phyloP scores from a whole-genome alignment of 2,113 vertebrate species.

The zebrafish (Danio rerio) region DNA sequence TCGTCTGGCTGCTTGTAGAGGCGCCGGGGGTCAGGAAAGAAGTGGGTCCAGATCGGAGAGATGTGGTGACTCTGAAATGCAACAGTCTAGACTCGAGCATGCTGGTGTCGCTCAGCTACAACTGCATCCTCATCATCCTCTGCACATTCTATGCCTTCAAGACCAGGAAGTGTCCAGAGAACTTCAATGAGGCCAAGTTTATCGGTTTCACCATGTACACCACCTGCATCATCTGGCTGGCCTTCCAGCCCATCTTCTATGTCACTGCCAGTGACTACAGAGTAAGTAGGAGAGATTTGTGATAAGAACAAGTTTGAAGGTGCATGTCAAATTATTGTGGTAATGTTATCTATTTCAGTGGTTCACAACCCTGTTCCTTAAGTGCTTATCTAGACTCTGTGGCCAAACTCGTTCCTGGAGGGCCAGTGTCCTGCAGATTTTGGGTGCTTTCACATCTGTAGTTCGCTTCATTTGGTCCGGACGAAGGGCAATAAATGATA shows the following conservation, averaged over 20 bases:
- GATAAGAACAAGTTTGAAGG: neutral
- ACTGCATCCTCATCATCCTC: constrained; percentile 94
- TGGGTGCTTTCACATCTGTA: too few relatives aligned
- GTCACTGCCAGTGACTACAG: constrained; percentile 98
- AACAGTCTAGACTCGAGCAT: constrained; percentile 96
- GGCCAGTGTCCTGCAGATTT: too few relatives aligned
- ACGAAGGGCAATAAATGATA: too few relatives aligned
- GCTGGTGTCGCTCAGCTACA: constrained; percentile 95
- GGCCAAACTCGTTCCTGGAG: too few relatives aligned
- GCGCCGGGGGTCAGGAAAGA: constrained; percentile 92
- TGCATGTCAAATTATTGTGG: neutral
- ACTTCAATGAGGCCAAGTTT: constrained; percentile 99
- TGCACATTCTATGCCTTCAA: constrained; percentile 99
- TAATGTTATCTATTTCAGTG: neutral
- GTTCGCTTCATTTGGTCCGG: too few relatives aligned
- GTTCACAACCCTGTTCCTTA: neutral
- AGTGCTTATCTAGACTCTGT: too few relatives aligned
- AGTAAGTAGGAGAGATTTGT: constrained; percentile 76
- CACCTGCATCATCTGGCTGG: constrained; percentile 99
- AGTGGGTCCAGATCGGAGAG: constrained; percentile 88
- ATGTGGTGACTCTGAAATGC: constrained; percentile 94
- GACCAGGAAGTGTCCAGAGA: constrained; percentile 97
- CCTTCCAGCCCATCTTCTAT: constrained; percentile 98
- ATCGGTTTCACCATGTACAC: constrained; percentile 99
- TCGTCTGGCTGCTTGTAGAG: constrained; percentile 93